Evolutionary conservation across 2,797 vertebrate species (phyloP).

Genomic region (Cossypha polioptera): DNA sequence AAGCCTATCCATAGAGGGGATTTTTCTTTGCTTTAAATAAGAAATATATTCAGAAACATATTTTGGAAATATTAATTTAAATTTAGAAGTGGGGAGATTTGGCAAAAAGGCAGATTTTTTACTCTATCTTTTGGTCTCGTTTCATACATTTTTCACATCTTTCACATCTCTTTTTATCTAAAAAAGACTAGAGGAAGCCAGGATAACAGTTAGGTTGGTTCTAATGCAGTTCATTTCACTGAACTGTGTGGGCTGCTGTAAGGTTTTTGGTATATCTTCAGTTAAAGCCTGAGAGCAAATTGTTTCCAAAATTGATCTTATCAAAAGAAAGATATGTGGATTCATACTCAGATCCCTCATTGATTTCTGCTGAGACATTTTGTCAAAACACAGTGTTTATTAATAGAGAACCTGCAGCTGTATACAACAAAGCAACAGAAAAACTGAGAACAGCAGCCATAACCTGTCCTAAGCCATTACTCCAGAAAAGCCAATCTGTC

Average conservation of each 20-base stretch:
- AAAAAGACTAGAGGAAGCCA: neutral
- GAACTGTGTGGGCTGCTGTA: neutral
- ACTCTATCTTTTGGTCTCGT: neutral
- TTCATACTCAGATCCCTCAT: neutral
- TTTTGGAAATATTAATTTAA: conserved; percentile 54
- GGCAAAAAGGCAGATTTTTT: neutral
- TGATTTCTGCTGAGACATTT: neutral
- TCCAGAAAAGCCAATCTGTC: neutral
- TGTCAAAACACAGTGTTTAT: neutral
- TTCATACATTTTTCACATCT: neutral
- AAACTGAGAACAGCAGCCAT: neutral
- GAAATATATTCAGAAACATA: conserved; percentile 1
- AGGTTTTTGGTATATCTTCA: neutral
- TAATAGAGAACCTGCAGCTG: neutral
- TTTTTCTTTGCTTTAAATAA: conserved; percentile 40
- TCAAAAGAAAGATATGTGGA: neutral
- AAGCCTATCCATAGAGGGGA: neutral
- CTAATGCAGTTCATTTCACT: neutral
- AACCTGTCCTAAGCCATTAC: neutral
- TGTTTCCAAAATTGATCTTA: neutral
- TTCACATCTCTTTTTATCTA: neutral
- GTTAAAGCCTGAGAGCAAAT: neutral
- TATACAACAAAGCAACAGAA: neutral
- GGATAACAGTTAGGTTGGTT: neutral
- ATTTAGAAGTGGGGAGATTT: neutral